A percentile compares a stretch with the other conserved stretches of the same genome.
These are phyloP conservation scores for Vesta saturnalis DNA, from an alignment of 2,888 invertebrate species.

Conservation along the genomic window DNA sequence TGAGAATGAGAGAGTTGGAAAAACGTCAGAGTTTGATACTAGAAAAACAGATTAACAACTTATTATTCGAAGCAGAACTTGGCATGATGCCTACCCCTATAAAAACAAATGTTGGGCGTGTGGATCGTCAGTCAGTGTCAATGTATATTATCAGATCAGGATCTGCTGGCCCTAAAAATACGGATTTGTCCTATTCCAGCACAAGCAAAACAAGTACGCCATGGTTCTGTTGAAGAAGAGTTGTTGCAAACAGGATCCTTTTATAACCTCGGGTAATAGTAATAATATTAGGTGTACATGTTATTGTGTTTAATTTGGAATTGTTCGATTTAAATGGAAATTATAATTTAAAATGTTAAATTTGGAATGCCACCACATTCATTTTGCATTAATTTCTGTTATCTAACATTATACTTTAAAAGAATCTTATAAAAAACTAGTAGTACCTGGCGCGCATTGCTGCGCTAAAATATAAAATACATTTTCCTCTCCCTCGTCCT, in stretches of 20 bases:
- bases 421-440: neutral
- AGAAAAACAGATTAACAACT: constrained; percentile 1
- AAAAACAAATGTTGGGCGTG: neutral
- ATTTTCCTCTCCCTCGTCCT: too few species aligned
- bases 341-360: neutral
- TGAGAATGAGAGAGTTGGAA: constrained; percentile 20
- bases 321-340: neutral
- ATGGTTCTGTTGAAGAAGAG: neutral
- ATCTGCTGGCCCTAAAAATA: neutral
- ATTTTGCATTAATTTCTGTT: constrained; percentile 7
- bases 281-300: too few species aligned
- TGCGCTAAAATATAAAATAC: too few species aligned
- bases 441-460: too few species aligned
- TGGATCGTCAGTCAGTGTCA: neutral
- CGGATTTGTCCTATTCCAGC: neutral
- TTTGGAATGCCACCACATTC: neutral
- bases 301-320: neutral
- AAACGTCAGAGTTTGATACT: constrained; percentile 14
- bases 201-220: neutral
- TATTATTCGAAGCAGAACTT: constrained; percentile 7
- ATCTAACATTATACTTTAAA: constrained; percentile 1
- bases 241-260: neutral
- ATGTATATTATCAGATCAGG: neutral
- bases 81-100: neutral
- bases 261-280: neutral